A percentile compares a stretch with the other conserved stretches of the same genome.
Conservation (phyloP, 2,888 invertebrate genomes). For the Chydorus sphaericus region DNA sequence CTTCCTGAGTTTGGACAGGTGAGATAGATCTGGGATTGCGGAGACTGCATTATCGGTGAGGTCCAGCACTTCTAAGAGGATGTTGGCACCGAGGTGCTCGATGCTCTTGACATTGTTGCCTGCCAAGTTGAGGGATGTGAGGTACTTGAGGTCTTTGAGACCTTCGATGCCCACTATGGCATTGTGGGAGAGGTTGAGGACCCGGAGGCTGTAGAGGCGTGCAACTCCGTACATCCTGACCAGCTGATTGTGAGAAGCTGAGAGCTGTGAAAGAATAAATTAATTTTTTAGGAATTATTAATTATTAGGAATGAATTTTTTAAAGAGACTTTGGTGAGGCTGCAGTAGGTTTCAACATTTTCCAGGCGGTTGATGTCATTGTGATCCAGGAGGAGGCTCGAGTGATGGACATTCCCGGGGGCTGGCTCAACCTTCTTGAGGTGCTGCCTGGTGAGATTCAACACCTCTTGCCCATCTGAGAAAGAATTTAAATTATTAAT, state of each 20-base stretch:
- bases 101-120: constrained; percentile 85
- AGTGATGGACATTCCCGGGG: constrained; percentile 39
- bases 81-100: constrained; percentile 69
- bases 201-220: constrained; percentile 58
- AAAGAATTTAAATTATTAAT: not conserved
- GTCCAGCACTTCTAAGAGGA: constrained; percentile 67
- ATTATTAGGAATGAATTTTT: constrained; percentile 3
- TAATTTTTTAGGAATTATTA: constrained; percentile 10
- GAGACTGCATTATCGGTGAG: constrained; percentile 78
- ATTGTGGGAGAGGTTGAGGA: constrained; percentile 72
- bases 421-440: constrained; percentile 60
- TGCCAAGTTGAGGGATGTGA: constrained; percentile 66
- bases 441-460: constrained; percentile 64
- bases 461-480: constrained; percentile 18
- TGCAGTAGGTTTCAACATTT: constrained; percentile 65
- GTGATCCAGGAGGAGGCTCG: constrained; percentile 62
- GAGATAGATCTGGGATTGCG: constrained; percentile 68
- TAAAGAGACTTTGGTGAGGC: constrained; percentile 35
- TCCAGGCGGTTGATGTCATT: constrained; percentile 77
- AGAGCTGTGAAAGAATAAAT: constrained; percentile 41
- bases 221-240: constrained; percentile 77
- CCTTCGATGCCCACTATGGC: constrained; percentile 80
- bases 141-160: constrained; percentile 61
- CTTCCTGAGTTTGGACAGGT: constrained; percentile 64
- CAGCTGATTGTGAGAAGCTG: constrained; percentile 68